These are phyloP conservation scores for Todus mexicanus DNA, from an alignment of 2,797 vertebrate species.

Conservation along the genomic window DNA sequence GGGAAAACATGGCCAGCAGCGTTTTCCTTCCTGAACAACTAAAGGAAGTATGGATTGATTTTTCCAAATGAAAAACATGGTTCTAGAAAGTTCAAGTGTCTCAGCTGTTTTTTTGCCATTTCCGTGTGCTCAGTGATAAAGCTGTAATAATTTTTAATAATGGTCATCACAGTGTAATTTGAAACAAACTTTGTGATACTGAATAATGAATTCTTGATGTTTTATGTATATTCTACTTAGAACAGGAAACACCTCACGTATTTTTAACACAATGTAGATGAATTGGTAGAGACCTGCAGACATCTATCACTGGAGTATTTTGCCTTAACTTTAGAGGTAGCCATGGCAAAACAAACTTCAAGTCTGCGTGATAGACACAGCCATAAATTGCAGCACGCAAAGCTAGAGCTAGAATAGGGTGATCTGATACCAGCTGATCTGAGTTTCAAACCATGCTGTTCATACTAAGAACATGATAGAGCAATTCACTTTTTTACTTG, in stretches of 20 bases:
- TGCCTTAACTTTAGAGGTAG: not conserved
- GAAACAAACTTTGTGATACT: not conserved
- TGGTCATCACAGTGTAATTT: not conserved
- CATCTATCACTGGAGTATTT: not conserved
- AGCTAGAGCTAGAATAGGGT: not conserved
- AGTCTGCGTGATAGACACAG: not conserved
- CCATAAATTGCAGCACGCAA: not conserved
- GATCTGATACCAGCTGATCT: not conserved
- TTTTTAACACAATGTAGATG: not conserved
- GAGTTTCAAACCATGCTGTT: not conserved
- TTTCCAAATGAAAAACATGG: not conserved
- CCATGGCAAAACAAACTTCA: not conserved
- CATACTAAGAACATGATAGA: not conserved
- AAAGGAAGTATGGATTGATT: not conserved
- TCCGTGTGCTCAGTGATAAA: not conserved
- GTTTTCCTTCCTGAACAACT: not conserved
- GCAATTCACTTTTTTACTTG: not conserved
- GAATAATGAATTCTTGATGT: not conserved
- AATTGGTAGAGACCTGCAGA: not conserved
- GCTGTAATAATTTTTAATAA: not conserved
- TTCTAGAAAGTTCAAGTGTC: not conserved
- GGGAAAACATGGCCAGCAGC: not conserved
- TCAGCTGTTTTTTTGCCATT: not conserved
- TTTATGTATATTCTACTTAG: not conserved
- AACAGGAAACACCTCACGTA: not conserved